Conservation (phyloP, 2,797 vertebrate genomes). For the Mico argentatus region DNA sequence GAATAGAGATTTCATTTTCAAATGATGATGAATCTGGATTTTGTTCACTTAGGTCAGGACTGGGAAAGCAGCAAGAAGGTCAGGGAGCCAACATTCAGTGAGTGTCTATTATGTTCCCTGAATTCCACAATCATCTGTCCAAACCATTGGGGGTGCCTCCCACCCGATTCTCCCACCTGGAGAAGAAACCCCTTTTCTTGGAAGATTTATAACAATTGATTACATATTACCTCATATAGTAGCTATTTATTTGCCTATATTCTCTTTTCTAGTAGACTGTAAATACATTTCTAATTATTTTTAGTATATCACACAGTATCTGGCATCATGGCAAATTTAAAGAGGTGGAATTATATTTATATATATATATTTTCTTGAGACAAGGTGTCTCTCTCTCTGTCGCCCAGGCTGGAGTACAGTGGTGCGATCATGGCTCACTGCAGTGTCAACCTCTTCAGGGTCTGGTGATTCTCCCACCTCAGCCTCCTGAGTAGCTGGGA, state of each 20-base stretch:
- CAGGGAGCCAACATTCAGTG: not conserved
- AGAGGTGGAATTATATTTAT: not conserved
- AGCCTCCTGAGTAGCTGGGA: not conserved
- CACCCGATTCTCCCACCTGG: not conserved
- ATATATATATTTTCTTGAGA: not conserved
- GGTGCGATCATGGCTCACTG: not conserved
- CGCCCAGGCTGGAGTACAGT: not conserved
- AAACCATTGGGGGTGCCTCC: not conserved
- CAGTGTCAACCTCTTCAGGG: not conserved
- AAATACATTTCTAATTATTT: slow-evolving; percentile 34
- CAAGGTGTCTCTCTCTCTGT: not conserved
- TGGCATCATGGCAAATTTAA: not conserved
- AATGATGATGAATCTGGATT: not conserved
- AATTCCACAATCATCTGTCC: not conserved
- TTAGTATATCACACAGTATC: not conserved
- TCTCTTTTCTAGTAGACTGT: not conserved
- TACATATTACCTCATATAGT: not conserved
- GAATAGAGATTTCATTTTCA: slow-evolving; percentile 24
- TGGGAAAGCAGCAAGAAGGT: not conserved
- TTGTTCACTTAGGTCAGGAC: not conserved
- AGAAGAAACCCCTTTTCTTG: not conserved
- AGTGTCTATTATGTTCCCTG: not conserved
- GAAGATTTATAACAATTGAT: not conserved
- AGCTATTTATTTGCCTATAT: not conserved
- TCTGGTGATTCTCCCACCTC: not conserved